These are phyloP conservation scores for Lithosia quadra DNA, from an alignment of 2,888 invertebrate genomes.

Conservation along the genomic window DNA sequence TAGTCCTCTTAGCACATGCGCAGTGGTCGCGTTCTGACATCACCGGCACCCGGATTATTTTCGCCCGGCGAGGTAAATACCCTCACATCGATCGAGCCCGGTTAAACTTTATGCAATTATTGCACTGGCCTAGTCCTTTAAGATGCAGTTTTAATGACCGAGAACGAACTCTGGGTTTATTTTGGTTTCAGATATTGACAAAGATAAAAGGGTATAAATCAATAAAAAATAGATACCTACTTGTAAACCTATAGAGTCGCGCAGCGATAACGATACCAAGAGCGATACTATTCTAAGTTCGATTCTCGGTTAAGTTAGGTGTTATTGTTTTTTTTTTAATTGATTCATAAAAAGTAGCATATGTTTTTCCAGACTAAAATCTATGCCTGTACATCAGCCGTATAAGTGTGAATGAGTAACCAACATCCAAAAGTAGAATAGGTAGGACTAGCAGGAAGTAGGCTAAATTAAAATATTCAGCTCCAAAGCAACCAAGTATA, in stretches of 20 bases:
- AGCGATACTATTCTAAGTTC: neutral
- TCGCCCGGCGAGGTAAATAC: constrained; percentile 86
- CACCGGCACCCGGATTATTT: constrained; percentile 86
- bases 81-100: constrained; percentile 86
- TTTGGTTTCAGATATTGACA: constrained; percentile 26
- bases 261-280: neutral
- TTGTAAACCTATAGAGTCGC: neutral
- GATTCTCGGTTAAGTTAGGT: neutral
- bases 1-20: constrained; percentile 61
- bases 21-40: constrained; percentile 72
- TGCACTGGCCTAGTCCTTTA: constrained; percentile 82
- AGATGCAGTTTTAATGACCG: constrained; percentile 71
- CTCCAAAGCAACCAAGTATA: neutral
- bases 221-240: neutral
- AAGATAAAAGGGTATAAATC: constrained; percentile 7
- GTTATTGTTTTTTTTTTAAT: too few relatives aligned
- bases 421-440: too few relatives aligned
- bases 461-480: too few relatives aligned
- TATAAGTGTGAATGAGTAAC: too few relatives aligned
- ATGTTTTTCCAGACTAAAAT: too few relatives aligned
- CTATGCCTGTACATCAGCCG: too few relatives aligned
- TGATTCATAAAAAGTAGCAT: too few relatives aligned
- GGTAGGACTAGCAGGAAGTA: too few relatives aligned
- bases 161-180: constrained; percentile 40
- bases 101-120: constrained; percentile 86